Evolutionary conservation across 2,888 invertebrate genomes (phyloP), one percentile per base, ranked within the genome.

Genomic region (Caenorhabditis japonica): DNA sequence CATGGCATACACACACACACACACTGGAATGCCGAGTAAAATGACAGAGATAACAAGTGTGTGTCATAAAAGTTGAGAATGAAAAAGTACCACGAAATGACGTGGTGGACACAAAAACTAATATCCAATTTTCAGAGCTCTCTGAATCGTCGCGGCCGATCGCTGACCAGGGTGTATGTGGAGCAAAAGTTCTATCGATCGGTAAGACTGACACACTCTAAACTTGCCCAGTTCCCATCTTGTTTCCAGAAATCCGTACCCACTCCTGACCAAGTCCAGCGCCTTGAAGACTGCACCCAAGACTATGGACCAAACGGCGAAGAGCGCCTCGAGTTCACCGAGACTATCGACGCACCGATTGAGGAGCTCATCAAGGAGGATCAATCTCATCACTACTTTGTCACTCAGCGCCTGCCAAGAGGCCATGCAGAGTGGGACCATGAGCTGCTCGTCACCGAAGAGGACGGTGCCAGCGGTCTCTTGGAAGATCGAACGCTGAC

Each of bases 101-200:
- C 49, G 66, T 43, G 51, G 43, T n/a, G n/a, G n/a, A n/a, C n/a
- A n/a, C n/a, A n/a, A n/a, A n/a, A n/a, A n/a, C n/a, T n/a, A n/a
- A n/a, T n/a, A n/a, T n/a, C n/a, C 58, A 30, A 36, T 10, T 58
- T 62, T 53, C 55, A 53, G 60, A 51, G 39, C 34, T 21, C 44
- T 21, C 30, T 59, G 23, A 52, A 53, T 19, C 59, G 49, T 21
- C 75, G 77, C 27, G 75, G 75, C 13, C 61, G 77, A 30, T 75
- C 75, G 1, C 36, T 77, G 47, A 77, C 77, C 12, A 46, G 77
- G 23, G 75, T 77, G 8, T 77, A 77, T 44, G 52, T 77, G 34
- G 77, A 77, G 38, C 71, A 77, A 21, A 68, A 73, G 59, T 73
- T 60, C 36, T 73, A 66, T 25, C 53, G 72, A 71, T 71, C 71